A percentile compares a stretch with the other conserved stretches of the same genome.
phyloP scores from a whole-genome alignment of 2,113 vertebrate genomes.

The Hymenochirus boettgeri region DNA sequence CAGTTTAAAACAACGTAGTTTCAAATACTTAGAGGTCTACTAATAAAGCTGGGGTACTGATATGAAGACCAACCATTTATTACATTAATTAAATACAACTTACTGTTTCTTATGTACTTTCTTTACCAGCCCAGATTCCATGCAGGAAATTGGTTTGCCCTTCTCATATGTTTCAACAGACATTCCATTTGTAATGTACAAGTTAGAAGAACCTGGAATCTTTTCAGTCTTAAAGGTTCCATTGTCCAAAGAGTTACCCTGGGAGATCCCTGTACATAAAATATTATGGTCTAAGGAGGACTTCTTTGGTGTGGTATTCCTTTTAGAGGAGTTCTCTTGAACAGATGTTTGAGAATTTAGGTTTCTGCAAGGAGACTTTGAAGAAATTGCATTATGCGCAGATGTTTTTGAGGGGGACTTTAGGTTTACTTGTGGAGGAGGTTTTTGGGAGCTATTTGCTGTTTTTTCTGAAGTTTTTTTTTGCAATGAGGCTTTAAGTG shows the following conservation, averaged over 20 bases:
- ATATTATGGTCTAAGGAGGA: conserved; percentile 18
- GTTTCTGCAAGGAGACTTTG: conserved; percentile 9
- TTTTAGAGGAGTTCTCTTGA: conserved; percentile 8
- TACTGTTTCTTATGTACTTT: conserved; percentile 62
- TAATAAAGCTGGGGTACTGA: no score
- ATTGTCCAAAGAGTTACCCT: conserved; percentile 29
- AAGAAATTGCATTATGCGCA: neutral
- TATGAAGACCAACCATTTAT: no score
- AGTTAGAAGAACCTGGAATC: conserved; percentile 10
- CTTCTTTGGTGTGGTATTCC: conserved; percentile 12
- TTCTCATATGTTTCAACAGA: conserved; percentile 49
- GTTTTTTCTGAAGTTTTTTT: conserved; percentile 25
- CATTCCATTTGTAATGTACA: conserved; percentile 13
- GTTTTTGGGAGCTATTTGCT: conserved; percentile 11
- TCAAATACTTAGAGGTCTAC: no score
- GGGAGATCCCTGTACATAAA: conserved; percentile 26
- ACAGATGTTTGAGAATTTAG: conserved; percentile 14
- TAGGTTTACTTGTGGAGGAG: conserved; percentile 17
- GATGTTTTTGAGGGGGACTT: neutral
- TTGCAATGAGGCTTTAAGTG: conserved; percentile 2
- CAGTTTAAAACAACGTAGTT: no score
- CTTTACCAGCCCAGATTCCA: conserved; percentile 54
- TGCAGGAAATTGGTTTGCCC: conserved; percentile 53
- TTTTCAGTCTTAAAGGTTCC: conserved; percentile 20
- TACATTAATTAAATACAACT: conserved; percentile 50